These are phyloP conservation scores for Gymnothorax javanicus DNA, from an alignment of 2,797 vertebrate genomes.

Conservation along the genomic window DNA sequence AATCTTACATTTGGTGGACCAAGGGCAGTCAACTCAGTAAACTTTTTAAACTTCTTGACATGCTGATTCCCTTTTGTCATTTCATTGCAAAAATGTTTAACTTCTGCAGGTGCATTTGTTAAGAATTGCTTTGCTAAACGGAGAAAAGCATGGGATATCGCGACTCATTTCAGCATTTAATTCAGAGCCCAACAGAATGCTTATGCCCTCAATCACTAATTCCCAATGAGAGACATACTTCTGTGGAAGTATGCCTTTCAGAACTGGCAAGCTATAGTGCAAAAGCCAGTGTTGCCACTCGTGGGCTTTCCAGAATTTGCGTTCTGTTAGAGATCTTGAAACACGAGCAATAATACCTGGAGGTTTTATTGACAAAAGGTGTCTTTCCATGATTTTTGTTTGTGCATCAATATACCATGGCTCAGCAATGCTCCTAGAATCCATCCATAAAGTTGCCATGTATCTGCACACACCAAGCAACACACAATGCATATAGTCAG, in stretches of 20 bases:
- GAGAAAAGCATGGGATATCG: slow-evolving; percentile 28
- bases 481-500: slow-evolving; percentile 47
- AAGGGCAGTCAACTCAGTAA: slow-evolving; percentile 17
- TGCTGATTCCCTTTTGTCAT: slow-evolving; percentile 8
- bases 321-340: slow-evolving; percentile 39
- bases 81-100: slow-evolving; percentile 34
- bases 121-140: slow-evolving; percentile 31
- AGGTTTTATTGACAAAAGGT: slow-evolving; percentile 44
- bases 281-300: slow-evolving; percentile 44
- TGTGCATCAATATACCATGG: slow-evolving; percentile 45
- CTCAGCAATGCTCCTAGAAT: slow-evolving; percentile 37
- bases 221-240: slow-evolving; percentile 47
- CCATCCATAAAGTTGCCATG: slow-evolving; percentile 41
- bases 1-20: slow-evolving; percentile 33
- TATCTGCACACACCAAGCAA: slow-evolving; percentile 47
- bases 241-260: slow-evolving; percentile 44
- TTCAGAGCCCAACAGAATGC: slow-evolving; percentile 39
- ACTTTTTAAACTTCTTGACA: too few relatives aligned
- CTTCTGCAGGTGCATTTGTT: slow-evolving; percentile 34
- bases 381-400: slow-evolving; percentile 36
- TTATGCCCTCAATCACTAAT: slow-evolving; percentile 37
- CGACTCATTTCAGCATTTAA: slow-evolving; percentile 19
- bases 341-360: slow-evolving; percentile 33
- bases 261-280: slow-evolving; percentile 45
- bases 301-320: slow-evolving; percentile 44